Conservation (phyloP, 2,888 invertebrate genomes). For the Clitarchus hookeri region DNA sequence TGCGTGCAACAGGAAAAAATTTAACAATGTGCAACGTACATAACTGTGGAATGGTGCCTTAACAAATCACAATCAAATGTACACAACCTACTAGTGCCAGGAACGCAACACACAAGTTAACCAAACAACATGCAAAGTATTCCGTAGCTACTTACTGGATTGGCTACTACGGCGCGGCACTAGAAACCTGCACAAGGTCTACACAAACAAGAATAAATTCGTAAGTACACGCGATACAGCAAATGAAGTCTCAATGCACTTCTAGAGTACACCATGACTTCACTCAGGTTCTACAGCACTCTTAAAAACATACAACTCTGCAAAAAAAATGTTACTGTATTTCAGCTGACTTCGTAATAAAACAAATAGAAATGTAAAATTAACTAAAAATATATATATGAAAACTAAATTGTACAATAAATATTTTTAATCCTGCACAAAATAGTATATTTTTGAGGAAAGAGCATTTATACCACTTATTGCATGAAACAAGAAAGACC, state of each 20-base stretch:
- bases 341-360: no score
- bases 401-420: no score
- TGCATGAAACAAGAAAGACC: no score
- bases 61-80: background rate
- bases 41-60: background rate
- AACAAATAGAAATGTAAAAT: no score
- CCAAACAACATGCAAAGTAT: background rate
- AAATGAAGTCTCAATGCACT: background rate
- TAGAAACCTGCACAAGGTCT: conserved; percentile 25
- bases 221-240: background rate
- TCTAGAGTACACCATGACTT: background rate
- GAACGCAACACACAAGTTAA: background rate
- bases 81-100: background rate
- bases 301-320: no score
- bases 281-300: no score
- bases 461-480: no score
- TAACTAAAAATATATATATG: no score
- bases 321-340: no score
- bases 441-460: no score
- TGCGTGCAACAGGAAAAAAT: background rate
- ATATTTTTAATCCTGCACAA: no score
- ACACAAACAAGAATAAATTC: conserved; percentile 2
- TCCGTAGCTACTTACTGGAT: conserved; percentile 21
- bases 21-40: background rate
- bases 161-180: conserved; percentile 20